Evolutionary conservation across 2,888 invertebrate species (phyloP).

Genomic region (Pogonocherus hispidulus): DNA sequence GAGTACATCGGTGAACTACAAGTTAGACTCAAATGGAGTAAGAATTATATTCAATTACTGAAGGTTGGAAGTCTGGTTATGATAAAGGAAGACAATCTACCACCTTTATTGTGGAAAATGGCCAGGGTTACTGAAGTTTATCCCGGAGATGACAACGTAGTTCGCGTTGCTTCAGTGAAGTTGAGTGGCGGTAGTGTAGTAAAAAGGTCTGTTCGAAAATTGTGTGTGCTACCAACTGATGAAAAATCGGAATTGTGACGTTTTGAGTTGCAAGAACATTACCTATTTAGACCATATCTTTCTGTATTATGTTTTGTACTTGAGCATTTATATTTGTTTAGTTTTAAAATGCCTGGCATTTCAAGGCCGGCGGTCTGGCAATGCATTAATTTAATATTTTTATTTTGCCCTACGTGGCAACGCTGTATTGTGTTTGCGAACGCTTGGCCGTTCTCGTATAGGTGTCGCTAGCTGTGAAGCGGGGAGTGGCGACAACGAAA

Average conservation of each 20-base stretch:
- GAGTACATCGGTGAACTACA: slow-evolving; percentile 35
- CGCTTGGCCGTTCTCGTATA: no score
- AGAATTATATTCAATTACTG: slow-evolving; percentile 18
- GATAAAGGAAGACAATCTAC: no score
- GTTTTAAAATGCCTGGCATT: neutral
- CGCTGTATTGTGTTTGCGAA: no score
- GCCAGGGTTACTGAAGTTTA: slow-evolving; percentile 15
- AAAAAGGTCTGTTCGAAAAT: slow-evolving; percentile 25
- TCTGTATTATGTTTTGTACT: neutral
- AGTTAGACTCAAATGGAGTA: slow-evolving; percentile 33
- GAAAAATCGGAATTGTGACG: neutral
- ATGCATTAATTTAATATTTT: no score
- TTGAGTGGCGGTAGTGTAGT: slow-evolving; percentile 25
- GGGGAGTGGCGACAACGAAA: no score
- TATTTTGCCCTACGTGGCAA: no score
- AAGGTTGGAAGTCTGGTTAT: slow-evolving; percentile 31
- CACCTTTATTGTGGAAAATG: slow-evolving; percentile 14
- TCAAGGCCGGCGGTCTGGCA: neutral
- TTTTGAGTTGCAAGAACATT: neutral
- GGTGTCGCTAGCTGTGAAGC: no score
- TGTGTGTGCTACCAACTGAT: slow-evolving; percentile 18
- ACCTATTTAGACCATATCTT: no score
- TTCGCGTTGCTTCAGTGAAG: slow-evolving; percentile 20
- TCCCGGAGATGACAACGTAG: slow-evolving; percentile 20
- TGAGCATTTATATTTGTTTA: neutral